Conservation (phyloP, 2,113 vertebrate genomes). For the Sciurus niger region DNA sequence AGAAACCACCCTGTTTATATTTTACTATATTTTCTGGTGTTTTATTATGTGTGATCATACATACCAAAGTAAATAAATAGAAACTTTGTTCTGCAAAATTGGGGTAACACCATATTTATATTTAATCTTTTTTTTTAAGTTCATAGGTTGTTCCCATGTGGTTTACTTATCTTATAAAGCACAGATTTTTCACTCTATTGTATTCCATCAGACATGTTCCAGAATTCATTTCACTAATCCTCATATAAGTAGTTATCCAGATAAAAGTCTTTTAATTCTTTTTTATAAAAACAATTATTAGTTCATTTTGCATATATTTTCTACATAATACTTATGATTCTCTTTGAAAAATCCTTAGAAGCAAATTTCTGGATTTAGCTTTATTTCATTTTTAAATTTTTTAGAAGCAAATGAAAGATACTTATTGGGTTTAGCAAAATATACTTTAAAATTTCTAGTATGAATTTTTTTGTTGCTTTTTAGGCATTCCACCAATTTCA, state of each 20-base stretch:
- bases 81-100: neutral
- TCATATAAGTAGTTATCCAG: no score
- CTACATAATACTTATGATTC: conserved; percentile 16
- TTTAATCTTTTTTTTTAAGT: no score
- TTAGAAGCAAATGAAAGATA: conserved; percentile 61
- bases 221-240: conserved; percentile 54
- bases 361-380: no score
- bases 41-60: conserved; percentile 26
- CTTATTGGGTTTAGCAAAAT: conserved; percentile 43
- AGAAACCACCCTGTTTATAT: conserved; percentile 9
- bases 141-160: neutral
- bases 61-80: no score
- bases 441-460: conserved; percentile 30
- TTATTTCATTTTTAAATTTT: conserved; percentile 54
- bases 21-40: no score
- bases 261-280: conserved; percentile 50
- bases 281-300: conserved; percentile 34
- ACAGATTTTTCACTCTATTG: conserved; percentile 48
- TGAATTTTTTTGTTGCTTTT: no score
- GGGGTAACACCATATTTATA: no score
- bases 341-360: conserved; percentile 35
- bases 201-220: conserved; percentile 28
- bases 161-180: conserved; percentile 43
- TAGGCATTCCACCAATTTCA: no score
- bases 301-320: neutral